Evolutionary conservation across 2,113 vertebrate species (phyloP).

Genomic region (Leptobrachium ailaonicum): DNA sequence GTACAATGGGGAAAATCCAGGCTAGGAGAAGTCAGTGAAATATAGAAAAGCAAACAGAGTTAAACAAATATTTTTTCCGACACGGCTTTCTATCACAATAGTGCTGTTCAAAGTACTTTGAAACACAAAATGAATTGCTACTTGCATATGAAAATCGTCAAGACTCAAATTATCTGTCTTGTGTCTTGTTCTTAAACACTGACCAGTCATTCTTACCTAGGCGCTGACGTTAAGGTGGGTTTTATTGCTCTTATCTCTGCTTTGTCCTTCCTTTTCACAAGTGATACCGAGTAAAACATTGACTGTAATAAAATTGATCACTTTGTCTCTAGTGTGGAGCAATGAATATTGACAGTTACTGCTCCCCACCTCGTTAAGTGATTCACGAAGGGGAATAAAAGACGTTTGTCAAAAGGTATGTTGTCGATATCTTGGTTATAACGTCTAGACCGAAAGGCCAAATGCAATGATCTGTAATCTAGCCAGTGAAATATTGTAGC

Average conservation of each 20-base stretch:
- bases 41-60: neutral
- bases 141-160: neutral
- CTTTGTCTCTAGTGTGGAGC: neutral
- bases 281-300: neutral
- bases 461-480: too few species aligned
- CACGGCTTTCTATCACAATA: neutral
- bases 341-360: neutral
- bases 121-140: neutral
- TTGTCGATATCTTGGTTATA: neutral
- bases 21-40: neutral
- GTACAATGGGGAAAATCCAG: neutral
- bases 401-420: neutral
- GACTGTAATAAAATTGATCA: slow-evolving; percentile 9
- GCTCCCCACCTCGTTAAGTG: neutral
- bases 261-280: neutral
- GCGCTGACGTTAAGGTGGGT: neutral
- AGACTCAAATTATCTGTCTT: neutral
- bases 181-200: neutral
- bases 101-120: neutral
- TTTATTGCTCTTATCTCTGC: neutral
- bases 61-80: neutral
- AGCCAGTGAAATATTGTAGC: too few species aligned
- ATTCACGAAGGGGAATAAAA: neutral
- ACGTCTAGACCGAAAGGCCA: neutral
- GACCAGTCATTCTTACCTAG: neutral